A percentile compares a stretch with the other conserved stretches of the same genome.
Evolutionary conservation across 1,140 invertebrate species (phyloP).

Genomic region (Drosophila pruinosa): DNA sequence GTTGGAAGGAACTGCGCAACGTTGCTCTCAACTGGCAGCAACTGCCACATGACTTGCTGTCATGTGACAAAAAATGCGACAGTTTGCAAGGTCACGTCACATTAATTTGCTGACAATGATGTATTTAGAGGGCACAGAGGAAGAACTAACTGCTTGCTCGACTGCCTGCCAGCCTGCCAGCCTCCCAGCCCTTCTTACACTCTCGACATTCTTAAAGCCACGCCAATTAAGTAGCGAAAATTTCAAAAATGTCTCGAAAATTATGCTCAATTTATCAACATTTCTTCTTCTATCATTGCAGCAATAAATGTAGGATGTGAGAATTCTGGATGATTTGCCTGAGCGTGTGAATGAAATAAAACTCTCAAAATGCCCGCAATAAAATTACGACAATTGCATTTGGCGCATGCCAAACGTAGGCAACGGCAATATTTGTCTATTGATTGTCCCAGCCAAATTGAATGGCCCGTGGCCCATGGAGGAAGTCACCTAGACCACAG

Average conservation of each 20-base stretch:
- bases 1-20: slow-evolving; percentile 48
- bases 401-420: slow-evolving; percentile 37
- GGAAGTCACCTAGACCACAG: slow-evolving; percentile 8
- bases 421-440: slow-evolving; percentile 17
- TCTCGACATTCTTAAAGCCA: slow-evolving; percentile 51
- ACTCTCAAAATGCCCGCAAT: slow-evolving; percentile 72
- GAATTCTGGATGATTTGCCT: not conserved
- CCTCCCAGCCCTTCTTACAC: not conserved
- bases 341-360: slow-evolving; percentile 42
- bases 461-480: not conserved
- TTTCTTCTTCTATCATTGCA: slow-evolving; percentile 42
- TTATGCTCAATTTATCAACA: slow-evolving; percentile 37
- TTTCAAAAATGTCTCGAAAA: slow-evolving; percentile 43
- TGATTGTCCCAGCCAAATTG: slow-evolving; percentile 22
- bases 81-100: slow-evolving; percentile 80
- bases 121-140: slow-evolving; percentile 57
- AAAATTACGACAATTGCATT: slow-evolving; percentile 61
- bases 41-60: slow-evolving; percentile 61
- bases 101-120: slow-evolving; percentile 81
- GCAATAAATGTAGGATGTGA: slow-evolving; percentile 31
- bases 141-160: not conserved
- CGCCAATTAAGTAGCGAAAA: slow-evolving; percentile 56
- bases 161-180: not conserved
- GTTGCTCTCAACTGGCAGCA: slow-evolving; percentile 28
- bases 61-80: slow-evolving; percentile 78